phyloP scores from a whole-genome alignment of 2,113 vertebrate genomes.

The Caretta caretta region DNA sequence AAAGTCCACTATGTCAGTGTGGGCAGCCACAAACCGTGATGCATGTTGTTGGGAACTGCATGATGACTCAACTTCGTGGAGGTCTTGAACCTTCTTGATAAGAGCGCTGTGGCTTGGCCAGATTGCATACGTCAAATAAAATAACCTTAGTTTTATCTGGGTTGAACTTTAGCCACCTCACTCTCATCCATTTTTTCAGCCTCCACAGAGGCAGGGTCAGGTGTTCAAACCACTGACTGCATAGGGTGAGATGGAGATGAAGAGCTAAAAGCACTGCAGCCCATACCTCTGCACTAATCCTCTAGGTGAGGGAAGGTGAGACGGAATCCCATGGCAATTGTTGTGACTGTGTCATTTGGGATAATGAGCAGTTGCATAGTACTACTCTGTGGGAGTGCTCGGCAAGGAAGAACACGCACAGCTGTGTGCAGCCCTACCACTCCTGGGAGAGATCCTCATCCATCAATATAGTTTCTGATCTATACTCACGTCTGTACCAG shows the following conservation, averaged over 20 bases:
- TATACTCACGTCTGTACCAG: not conserved
- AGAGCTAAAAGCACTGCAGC: not conserved
- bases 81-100: no score
- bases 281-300: not conserved
- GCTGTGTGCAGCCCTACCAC: no score
- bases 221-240: no score
- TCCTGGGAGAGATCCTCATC: not conserved
- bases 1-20: no score
- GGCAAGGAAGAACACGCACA: no score
- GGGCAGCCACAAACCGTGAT: no score
- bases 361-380: not conserved
- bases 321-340: not conserved
- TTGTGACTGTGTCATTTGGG: not conserved
- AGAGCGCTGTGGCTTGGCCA: no score
- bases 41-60: no score
- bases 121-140: no score
- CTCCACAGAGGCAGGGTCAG: not conserved
- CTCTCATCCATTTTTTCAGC: not conserved
- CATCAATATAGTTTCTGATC: not conserved
- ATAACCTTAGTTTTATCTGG: no score
- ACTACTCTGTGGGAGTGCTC: not conserved
- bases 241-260: not conserved
- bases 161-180: not conserved
- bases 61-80: no score
- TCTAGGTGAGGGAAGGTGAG: not conserved